These are phyloP conservation scores for Polydesmus complanatus DNA, from an alignment of 2,888 invertebrate genomes.

Conservation along the genomic window DNA sequence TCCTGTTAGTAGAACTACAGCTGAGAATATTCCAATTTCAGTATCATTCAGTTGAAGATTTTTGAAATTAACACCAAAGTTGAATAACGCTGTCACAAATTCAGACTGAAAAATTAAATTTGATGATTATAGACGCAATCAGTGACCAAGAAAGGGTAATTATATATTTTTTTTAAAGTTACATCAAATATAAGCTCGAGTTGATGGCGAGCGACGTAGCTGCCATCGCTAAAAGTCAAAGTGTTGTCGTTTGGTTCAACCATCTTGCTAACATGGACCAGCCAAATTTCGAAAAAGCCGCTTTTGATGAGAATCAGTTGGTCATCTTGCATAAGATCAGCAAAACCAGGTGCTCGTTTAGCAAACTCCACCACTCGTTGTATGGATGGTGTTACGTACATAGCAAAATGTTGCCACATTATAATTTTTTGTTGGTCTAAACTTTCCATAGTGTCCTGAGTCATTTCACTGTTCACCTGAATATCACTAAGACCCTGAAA, in stretches of 20 bases:
- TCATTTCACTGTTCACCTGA: conserved; percentile 2
- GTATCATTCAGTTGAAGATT: conserved; percentile 64
- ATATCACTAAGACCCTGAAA: conserved; percentile 23
- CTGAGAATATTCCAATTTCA: conserved; percentile 78
- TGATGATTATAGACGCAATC: neutral
- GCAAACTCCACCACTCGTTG: conserved; percentile 93
- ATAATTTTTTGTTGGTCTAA: conserved; percentile 57
- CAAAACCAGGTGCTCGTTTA: conserved; percentile 82
- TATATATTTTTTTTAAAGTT: conserved; percentile 33
- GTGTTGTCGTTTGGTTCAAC: conserved; percentile 50
- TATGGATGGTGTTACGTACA: conserved; percentile 74
- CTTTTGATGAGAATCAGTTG: conserved; percentile 91
- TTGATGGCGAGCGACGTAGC: conserved; percentile 64
- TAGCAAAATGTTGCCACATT: conserved; percentile 79
- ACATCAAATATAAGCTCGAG: conserved; percentile 78
- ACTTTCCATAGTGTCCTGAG: conserved; percentile 23
- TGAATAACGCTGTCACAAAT: conserved; percentile 66
- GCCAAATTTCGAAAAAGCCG: conserved; percentile 94
- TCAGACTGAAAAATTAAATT: conserved; percentile 47
- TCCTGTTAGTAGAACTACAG: conserved; percentile 60
- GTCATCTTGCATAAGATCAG: conserved; percentile 81
- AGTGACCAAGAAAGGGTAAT: too few relatives aligned
- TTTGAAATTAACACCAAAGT: conserved; percentile 56
- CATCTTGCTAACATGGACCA: conserved; percentile 68
- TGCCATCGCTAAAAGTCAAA: conserved; percentile 81